These are phyloP conservation scores for Anomalospiza imberbis DNA, from an alignment of 2,797 vertebrate species.

Conservation along the genomic window DNA sequence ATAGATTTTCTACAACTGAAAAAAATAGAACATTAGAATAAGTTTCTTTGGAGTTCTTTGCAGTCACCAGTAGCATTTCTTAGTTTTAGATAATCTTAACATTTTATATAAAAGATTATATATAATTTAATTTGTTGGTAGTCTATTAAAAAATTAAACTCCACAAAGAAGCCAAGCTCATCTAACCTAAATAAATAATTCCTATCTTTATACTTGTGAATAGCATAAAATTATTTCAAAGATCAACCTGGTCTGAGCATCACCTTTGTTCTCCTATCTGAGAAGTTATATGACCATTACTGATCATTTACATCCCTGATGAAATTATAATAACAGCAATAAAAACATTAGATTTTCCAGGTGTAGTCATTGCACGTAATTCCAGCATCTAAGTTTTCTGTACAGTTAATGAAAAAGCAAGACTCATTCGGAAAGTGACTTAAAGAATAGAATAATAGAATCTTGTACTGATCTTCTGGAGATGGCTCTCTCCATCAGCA, in stretches of 20 bases:
- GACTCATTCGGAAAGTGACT: neutral
- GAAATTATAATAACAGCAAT: neutral
- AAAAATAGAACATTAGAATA: neutral
- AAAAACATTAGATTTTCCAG: neutral
- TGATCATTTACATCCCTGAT: neutral
- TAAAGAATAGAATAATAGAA: neutral
- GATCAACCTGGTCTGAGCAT: neutral
- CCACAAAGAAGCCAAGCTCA: neutral
- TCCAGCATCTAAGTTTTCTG: neutral
- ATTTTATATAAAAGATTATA: neutral
- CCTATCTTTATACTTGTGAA: neutral
- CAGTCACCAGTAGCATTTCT: neutral
- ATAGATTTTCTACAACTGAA: neutral
- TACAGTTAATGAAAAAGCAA: neutral
- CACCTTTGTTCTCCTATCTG: fast-evolving
- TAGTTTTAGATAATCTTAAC: neutral
- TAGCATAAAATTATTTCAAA: neutral
- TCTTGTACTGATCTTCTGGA: neutral
- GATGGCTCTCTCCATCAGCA: neutral
- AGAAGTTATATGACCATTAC: neutral
- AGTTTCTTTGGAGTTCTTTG: neutral
- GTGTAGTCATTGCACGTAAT: neutral
- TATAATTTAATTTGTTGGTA: neutral
- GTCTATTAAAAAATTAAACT: neutral
- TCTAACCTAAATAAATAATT: neutral